Evolutionary conservation across 2,113 vertebrate species (phyloP).

Genomic region (Rallus limicola): DNA sequence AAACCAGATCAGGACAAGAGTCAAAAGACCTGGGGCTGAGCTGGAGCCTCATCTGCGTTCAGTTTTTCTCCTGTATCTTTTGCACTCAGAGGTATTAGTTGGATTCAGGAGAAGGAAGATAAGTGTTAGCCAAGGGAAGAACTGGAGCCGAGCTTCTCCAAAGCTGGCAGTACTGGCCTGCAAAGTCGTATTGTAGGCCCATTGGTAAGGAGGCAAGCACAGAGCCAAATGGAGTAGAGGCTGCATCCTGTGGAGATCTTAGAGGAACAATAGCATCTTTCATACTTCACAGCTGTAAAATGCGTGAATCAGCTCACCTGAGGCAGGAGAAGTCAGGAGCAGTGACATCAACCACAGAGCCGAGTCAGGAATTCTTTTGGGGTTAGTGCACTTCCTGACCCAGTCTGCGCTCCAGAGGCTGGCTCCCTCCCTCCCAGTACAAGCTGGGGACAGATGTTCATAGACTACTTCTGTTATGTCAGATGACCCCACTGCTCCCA

Average conservation of each 20-base stretch:
- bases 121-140: neutral
- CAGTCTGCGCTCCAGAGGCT: rapidly evolving
- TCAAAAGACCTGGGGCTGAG: neutral
- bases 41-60: neutral
- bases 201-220: neutral
- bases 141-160: neutral
- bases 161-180: neutral
- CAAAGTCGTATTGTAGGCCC: rapidly evolving
- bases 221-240: neutral
- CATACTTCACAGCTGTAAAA: neutral
- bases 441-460: neutral
- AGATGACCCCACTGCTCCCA: neutral
- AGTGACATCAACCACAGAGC: neutral
- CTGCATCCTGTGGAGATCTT: neutral
- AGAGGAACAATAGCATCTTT: conserved; percentile 20
- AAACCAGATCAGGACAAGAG: neutral
- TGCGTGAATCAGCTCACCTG: conserved; percentile 45
- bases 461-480: neutral
- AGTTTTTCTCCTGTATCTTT: neutral
- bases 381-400: neutral
- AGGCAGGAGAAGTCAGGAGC: conserved; percentile 24
- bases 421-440: rapidly evolving
- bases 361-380: neutral
- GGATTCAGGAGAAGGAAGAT: neutral
- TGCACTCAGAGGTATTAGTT: neutral